phyloP scores from a whole-genome alignment of 2,797 vertebrate genomes.

The Gymnodraco acuticeps region DNA sequence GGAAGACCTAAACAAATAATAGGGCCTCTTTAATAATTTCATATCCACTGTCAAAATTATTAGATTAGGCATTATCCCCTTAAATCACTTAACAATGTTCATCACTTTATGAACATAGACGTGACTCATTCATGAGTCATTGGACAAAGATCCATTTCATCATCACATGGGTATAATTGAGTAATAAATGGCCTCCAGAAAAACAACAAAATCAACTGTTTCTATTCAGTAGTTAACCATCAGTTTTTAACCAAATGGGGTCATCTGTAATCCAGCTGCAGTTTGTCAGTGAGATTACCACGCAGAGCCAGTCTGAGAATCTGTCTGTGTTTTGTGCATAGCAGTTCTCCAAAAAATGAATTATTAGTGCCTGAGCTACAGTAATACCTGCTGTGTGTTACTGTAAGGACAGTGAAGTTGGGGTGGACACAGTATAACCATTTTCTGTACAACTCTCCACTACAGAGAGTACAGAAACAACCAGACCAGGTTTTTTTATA shows the following conservation, averaged over 20 bases:
- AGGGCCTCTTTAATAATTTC: background rate
- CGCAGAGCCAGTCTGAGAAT: slow-evolving; percentile 11
- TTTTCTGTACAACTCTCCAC: no score
- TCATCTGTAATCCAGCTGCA: slow-evolving; percentile 34
- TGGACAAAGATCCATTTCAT: background rate
- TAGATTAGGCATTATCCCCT: background rate
- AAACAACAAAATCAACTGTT: background rate
- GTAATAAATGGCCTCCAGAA: slow-evolving; percentile 7
- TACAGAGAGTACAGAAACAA: no score
- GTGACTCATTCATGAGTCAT: background rate
- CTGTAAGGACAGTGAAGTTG: no score
- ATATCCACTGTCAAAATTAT: background rate
- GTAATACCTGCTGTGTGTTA: no score
- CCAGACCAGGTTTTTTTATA: no score
- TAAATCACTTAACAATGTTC: background rate
- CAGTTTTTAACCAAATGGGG: slow-evolving; percentile 26
- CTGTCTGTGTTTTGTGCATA: background rate
- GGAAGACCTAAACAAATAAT: no score
- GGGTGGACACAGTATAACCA: no score
- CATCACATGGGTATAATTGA: background rate
- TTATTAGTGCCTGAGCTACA: slow-evolving; percentile 4
- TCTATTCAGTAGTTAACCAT: slow-evolving; percentile 18
- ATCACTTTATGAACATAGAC: background rate
- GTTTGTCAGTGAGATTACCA: slow-evolving; percentile 29
- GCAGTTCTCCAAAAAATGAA: slow-evolving; percentile 3